Evolutionary conservation across 2,113 vertebrate genomes (phyloP).

Genomic region (Prunella fulvescens): DNA sequence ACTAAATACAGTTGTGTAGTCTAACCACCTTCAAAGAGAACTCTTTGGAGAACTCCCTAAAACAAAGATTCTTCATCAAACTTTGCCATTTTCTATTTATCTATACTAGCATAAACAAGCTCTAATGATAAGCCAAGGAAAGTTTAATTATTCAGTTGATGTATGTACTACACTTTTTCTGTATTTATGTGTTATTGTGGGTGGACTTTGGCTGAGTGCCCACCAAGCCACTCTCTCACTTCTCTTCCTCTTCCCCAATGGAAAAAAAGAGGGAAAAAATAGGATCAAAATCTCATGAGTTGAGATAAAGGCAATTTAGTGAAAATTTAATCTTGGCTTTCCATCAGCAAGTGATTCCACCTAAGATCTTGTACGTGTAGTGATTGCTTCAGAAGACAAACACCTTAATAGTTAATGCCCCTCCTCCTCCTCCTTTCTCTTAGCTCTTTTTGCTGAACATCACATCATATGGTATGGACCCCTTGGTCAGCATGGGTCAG

Average conservation of each 20-base stretch:
- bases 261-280: neutral
- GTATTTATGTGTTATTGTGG: neutral
- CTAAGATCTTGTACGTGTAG: fast-evolving
- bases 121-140: neutral
- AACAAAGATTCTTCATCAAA: neutral
- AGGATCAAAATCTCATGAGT: neutral
- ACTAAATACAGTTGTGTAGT: neutral
- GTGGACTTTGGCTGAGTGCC: neutral
- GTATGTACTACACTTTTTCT: neutral
- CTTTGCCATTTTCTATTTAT: neutral
- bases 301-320: neutral
- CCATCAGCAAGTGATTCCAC: neutral
- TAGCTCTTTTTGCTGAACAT: neutral
- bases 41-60: neutral
- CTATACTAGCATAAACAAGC: neutral
- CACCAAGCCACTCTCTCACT: fast-evolving
- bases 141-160: neutral
- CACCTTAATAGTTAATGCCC: neutral
- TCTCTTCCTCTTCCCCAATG: neutral
- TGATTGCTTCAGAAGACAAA: neutral
- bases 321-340: neutral
- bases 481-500: neutral
- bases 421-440: neutral
- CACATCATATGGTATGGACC: neutral
- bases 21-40: neutral